Evolutionary conservation across 2,888 invertebrate genomes (phyloP).

Genomic region (Pterostichus niger): DNA sequence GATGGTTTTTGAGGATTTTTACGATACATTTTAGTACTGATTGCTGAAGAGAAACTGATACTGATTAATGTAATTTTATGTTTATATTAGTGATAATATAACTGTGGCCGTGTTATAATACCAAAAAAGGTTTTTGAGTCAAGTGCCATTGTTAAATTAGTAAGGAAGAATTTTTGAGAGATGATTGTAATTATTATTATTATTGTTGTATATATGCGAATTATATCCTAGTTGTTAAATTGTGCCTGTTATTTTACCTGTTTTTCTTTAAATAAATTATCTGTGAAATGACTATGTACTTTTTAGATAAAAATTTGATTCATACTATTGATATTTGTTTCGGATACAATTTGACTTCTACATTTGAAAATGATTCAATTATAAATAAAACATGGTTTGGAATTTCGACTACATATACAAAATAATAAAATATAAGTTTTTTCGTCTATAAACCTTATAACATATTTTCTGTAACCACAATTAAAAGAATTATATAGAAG

Average conservation of each 20-base stretch:
- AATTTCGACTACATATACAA: no score
- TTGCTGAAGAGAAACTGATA: constrained; percentile 47
- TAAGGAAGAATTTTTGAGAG: constrained; percentile 57
- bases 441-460: background rate
- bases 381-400: background rate
- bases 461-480: background rate
- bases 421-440: background rate
- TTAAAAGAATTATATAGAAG: constrained; percentile 1
- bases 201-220: constrained; percentile 63
- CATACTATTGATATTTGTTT: no score
- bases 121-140: constrained; percentile 61
- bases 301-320: no score
- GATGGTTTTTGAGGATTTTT: constrained; percentile 47
- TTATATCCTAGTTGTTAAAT: constrained; percentile 60
- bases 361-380: no score
- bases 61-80: constrained; percentile 57
- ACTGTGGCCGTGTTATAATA: constrained; percentile 64
- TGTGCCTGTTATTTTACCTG: constrained; percentile 48
- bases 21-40: constrained; percentile 62
- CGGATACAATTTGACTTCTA: no score
- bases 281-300: background rate
- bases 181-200: constrained; percentile 66
- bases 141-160: constrained; percentile 64
- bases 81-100: constrained; percentile 62
- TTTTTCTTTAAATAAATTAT: constrained; percentile 2